Base-by-base conservation (phyloP, 2,113 vertebrate species). In the Corydoras sp. region DNA sequence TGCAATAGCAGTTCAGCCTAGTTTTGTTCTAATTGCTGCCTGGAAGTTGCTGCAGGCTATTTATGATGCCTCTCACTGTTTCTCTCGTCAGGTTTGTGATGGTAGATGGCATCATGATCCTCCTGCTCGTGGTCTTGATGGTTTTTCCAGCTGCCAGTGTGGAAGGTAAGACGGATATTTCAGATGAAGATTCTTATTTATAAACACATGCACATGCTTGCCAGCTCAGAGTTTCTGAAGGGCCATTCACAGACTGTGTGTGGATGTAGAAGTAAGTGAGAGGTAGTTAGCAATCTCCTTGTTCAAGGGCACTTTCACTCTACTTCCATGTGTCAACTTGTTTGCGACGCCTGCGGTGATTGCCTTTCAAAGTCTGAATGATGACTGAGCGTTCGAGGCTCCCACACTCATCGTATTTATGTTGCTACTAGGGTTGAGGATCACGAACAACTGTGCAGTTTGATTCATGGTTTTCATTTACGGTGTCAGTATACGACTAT, bases 141-240 rank as follows among this genome's bases (percentile, higher is more conserved):
- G 87, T 85, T 62, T 81, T 92, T 68, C 90, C 91, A 64, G 91
- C 85, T 78, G 88, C 82, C 0, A 89, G 89, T 63, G 74, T 90
- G 84, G 88, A 94, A 91, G 95, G 95, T 98, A 90, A 90, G 93
- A 50, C 65, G 18, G 18, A 24, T 51, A 14, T 31, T 9, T 49
- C 29, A 12, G 9, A 65, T 64, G 53, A 56, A 62, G 63, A n/a
- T 72, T 75, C 43, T 69, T 59, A 31, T 31, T 59, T 15, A 35
- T 54, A 67, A 67, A 56, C 53, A 56, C 53, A 35, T 11, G 6
- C 4, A 13, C 30, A 32, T 31, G 56, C 13, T 56, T 31, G 8
- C 51, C 13, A 31, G 15, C 15, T 51, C 49, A 8, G 50, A 55
- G 50, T 43, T 43, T 73, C 55, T 54, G 63, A 59, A 35, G 35